phyloP scores from a whole-genome alignment of 2,888 invertebrate species.

The Cheilosia soror region DNA sequence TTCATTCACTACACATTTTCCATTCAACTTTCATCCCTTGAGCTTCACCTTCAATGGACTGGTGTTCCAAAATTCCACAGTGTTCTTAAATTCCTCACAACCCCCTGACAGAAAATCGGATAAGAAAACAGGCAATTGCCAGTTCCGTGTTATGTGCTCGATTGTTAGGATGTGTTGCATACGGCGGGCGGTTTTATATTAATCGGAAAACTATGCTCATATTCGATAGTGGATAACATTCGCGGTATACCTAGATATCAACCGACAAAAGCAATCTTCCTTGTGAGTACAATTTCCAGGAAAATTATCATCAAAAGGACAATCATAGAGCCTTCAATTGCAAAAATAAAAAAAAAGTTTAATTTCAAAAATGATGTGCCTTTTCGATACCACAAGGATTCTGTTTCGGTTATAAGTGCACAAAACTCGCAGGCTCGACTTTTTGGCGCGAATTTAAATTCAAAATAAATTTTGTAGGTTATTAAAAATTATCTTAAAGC shows the following conservation, averaged over 20 bases:
- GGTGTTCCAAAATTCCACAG: constrained; percentile 57
- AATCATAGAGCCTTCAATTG: not conserved
- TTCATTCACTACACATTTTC: constrained; percentile 31
- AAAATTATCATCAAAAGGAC: not conserved
- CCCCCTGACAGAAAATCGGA: constrained; percentile 62
- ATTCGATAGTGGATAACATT: constrained; percentile 61
- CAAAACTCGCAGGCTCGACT: constrained; percentile 1
- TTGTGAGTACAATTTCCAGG: not conserved
- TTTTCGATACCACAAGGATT: constrained; percentile 2
- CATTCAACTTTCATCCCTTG: constrained; percentile 51
- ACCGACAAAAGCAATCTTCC: constrained; percentile 8
- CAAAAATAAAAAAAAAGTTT: no score
- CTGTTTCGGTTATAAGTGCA: constrained; percentile 18
- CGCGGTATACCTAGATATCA: constrained; percentile 33
- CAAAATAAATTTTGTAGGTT: constrained; percentile 23
- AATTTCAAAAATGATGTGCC: constrained; percentile 12
- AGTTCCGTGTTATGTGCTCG: constrained; percentile 75
- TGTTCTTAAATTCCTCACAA: constrained; percentile 42
- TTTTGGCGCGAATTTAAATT: constrained; percentile 61
- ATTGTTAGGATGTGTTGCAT: constrained; percentile 72
- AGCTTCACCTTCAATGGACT: constrained; percentile 31
- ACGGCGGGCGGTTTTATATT: constrained; percentile 63
- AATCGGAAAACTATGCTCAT: constrained; percentile 67
- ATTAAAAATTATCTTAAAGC: constrained; percentile 38
- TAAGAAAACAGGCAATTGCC: constrained; percentile 71